phyloP scores from a whole-genome alignment of 2,113 vertebrate species.

The Thamnophis sirtalis region DNA sequence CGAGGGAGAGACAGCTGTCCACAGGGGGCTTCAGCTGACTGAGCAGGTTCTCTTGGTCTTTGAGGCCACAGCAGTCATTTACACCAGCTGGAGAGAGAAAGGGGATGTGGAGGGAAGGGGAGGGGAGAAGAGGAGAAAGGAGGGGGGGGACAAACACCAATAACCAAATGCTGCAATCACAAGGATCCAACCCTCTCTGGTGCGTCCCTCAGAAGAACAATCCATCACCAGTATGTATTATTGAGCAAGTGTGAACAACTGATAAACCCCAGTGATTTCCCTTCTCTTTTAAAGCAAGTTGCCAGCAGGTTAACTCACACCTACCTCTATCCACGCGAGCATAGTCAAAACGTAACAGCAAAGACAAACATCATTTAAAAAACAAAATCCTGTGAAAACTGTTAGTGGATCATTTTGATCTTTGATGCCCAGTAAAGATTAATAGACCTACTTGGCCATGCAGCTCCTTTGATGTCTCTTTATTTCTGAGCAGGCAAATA shows the following conservation, averaged over 20 bases:
- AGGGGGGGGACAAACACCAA: constrained; percentile 50
- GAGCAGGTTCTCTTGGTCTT: constrained; percentile 72
- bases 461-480: background rate
- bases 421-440: background rate
- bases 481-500: background rate
- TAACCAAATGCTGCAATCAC: constrained; percentile 55
- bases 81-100: constrained; percentile 72
- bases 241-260: background rate
- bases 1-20: constrained; percentile 65
- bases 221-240: background rate
- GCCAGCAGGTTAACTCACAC: background rate
- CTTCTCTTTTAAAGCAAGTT: constrained; percentile 7
- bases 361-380: constrained; percentile 11
- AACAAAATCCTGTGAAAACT: background rate
- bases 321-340: background rate
- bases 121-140: constrained; percentile 33
- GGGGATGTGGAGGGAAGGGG: constrained; percentile 52
- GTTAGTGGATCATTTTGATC: constrained; percentile 33
- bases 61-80: constrained; percentile 68
- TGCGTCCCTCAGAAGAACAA: constrained; percentile 37
- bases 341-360: constrained; percentile 32
- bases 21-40: constrained; percentile 75
- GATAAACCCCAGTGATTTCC: background rate
- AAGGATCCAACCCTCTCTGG: constrained; percentile 39
- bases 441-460: background rate